Conservation (phyloP, 2,888 invertebrate genomes). For the Seira sanloemensis region DNA sequence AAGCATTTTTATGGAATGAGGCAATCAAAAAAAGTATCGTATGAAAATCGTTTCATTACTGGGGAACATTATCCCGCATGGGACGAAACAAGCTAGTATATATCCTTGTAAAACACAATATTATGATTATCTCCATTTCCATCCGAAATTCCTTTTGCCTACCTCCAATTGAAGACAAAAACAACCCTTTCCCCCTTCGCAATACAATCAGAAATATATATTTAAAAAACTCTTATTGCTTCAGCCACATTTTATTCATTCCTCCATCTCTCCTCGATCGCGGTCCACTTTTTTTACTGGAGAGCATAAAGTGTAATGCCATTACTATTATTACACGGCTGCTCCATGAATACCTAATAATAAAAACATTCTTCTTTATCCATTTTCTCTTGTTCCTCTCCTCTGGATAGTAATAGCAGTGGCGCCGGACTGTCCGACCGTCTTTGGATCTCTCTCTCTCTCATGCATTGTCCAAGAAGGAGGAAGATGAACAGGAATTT, state of each 20-base stretch:
- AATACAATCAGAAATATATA: neutral
- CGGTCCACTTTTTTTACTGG: neutral
- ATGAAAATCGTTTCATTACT: no score
- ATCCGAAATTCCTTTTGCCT: constrained; percentile 24
- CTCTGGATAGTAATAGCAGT: constrained; percentile 6
- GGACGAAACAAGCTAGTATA: neutral
- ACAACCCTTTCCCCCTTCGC: constrained; percentile 15
- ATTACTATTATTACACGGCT: neutral
- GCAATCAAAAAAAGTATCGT: no score
- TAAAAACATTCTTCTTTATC: neutral
- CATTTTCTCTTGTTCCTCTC: constrained; percentile 4
- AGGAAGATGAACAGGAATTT: constrained; percentile 9
- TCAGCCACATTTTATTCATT: constrained; percentile 20
- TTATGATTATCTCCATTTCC: constrained; percentile 41
- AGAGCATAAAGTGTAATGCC: neutral
- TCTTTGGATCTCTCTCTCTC: constrained; percentile 41
- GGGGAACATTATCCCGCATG: no score
- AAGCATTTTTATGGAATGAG: no score
- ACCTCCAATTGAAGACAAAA: constrained; percentile 9
- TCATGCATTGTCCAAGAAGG: constrained; percentile 48
- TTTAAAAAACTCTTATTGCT: neutral
- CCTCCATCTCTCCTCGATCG: neutral
- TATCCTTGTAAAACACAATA: constrained; percentile 45
- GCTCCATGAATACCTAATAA: neutral
- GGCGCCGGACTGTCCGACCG: constrained; percentile 54